Evolutionary conservation across 2,797 vertebrate species (phyloP), one percentile per base, ranked within the genome.

Genomic region (Lithobates sylvaticus): DNA sequence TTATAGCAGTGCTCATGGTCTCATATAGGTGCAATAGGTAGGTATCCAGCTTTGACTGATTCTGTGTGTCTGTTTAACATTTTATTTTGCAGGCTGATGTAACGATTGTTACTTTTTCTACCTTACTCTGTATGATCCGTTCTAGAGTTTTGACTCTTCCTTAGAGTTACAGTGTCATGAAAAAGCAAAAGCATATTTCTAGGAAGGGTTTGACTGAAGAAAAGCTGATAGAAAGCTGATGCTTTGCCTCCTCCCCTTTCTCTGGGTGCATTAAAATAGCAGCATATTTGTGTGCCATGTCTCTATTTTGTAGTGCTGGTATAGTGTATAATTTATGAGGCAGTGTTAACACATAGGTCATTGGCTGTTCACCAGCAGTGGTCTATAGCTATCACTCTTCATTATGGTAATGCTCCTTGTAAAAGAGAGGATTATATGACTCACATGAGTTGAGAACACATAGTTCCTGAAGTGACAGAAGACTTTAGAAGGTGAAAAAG

Each of bases 371-470:
- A 68, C 78, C 71, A 75, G 77, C 61, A 86, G 84, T 76, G 65
- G 78, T 81, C 78, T 86, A 23, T 18, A 76, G 71, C 73, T 47
- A 76, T 88, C 83, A 88, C 42, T 80, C 50, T 32, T 72, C 78
- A 88, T 88, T 84, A 88, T 81, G 16, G 44, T 85, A 88, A 88
- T 75, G 76, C 86, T 75, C 13, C 84, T 84, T 76, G 72, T 67
- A 70, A 84, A 69, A 70, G 78, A 84, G 82, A 84, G 77, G 86
- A 84, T 88, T 88, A 88, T 71, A 76, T 84, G 82, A 79, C 83
- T 88, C 83, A 88, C 84, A 72, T 88, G 47, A 32, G 75, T 72
- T 32, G 77, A 29, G 29, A 29, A 29, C 29, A 29, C 64, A 68
- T 58, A 44, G 68, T 44, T 86, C 78, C 27, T 71, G 16, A 69